Conservation (phyloP, 2,113 vertebrate species). For the Otus sunia region DNA sequence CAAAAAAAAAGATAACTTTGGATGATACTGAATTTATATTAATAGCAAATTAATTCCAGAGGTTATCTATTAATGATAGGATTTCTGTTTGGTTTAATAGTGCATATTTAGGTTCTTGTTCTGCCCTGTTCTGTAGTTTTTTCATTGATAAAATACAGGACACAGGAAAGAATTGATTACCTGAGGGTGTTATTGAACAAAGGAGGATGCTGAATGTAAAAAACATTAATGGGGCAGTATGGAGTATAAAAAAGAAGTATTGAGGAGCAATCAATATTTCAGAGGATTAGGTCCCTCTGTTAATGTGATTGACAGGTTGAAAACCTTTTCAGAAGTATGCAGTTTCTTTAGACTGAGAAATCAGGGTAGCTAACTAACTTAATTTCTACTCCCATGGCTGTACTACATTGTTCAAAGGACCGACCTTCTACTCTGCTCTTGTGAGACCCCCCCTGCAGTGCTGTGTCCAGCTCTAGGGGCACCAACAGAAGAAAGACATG, state of each 20-base stretch:
- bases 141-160: background rate
- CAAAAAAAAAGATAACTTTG: background rate
- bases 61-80: background rate
- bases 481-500: no score
- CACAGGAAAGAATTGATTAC: background rate
- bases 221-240: background rate
- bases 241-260: background rate
- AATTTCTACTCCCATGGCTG: background rate
- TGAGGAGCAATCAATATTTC: background rate
- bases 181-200: background rate
- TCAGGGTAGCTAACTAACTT: background rate
- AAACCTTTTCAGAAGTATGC: background rate
- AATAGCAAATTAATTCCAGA: background rate
- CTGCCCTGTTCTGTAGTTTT: background rate
- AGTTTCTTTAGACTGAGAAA: background rate
- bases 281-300: background rate
- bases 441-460: no score
- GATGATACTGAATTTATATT: background rate
- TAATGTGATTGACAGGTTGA: background rate
- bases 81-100: background rate
- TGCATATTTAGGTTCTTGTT: background rate
- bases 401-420: background rate
- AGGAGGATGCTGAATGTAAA: background rate
- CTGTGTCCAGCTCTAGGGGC: no score
- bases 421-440: background rate